These are phyloP conservation scores for Chionoecetes opilio DNA, from an alignment of 1,140 invertebrate species.

Conservation along the genomic window DNA sequence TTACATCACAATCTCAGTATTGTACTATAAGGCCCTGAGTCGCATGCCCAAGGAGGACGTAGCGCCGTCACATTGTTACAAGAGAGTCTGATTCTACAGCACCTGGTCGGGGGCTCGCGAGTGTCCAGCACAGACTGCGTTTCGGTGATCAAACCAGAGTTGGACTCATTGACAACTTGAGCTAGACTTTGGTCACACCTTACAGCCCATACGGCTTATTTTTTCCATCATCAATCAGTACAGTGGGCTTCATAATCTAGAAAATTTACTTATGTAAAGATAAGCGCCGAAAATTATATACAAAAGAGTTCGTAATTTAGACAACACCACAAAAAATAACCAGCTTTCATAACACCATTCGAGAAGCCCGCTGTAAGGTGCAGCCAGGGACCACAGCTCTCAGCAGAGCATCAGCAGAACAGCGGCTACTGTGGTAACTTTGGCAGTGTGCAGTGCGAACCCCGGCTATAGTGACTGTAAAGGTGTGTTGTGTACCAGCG, in stretches of 20 bases:
- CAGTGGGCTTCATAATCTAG: no score
- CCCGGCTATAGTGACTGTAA: not conserved
- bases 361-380: no score
- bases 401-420: not conserved
- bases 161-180: not conserved
- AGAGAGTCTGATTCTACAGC: not conserved
- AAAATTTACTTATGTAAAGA: no score
- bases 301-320: no score
- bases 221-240: no score
- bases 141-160: not conserved
- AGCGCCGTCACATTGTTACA: not conserved
- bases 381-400: not conserved
- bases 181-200: not conserved
- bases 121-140: not conserved
- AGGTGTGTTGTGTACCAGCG: not conserved
- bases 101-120: not conserved
- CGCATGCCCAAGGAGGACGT: not conserved
- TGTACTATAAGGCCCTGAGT: slow-evolving; percentile 30
- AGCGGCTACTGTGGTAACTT: not conserved
- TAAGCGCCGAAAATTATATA: no score
- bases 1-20: slow-evolving; percentile 70
- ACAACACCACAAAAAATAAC: no score
- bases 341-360: no score
- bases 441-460: not conserved
- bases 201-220: not conserved